Evolutionary conservation across 2,797 vertebrate genomes (phyloP), one percentile per base, ranked within the genome.

Genomic region (Bufotes viridis): DNA sequence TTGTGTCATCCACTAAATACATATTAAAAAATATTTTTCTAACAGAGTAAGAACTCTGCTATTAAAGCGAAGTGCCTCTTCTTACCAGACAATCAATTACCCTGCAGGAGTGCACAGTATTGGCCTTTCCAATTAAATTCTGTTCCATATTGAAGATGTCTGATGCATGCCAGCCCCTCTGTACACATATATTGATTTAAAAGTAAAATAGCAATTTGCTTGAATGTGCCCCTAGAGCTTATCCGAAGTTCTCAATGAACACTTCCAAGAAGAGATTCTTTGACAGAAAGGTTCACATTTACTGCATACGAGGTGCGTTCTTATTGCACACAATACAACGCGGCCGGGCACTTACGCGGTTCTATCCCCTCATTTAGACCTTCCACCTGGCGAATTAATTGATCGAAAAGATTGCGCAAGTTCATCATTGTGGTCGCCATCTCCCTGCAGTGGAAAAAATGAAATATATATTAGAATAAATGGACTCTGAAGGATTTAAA

Each of bases 361-460:
- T 99, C 97, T 55, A 96, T 93, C 79, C 95, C 96, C 86, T 99
- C 97, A 78, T 94, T 98, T 83, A 99, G 94, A 49, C 96, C 75
- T 79, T 99, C 97, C 53, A 95, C 93, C 78, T 97, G 97, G 34
- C 92, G 94, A 63, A 94, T 90, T 76, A 99, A 92, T 78, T 96
- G 95, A n/a, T 97, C 97, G 78, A 96, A 96, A 51, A 97, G 90
- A 90, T 93, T 90, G 90, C 96, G 95, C 67, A 98, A 92, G 91
- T 91, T 97, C 88, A 96, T 85, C 94, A 96, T 92, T 1, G 92
- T 90, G 0, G 93, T 90, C 87, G 97, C 97, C 98, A 99, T 99
- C 89, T 87, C 91, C 92, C 94, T 95, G 92, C 88, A 94, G 22
- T 88, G 92, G 93, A 58, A 42, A n/a, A 76, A 34, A 81, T 13